Evolutionary conservation across 1,140 invertebrate species (phyloP), one percentile per base, ranked within the genome.

Genomic region (Amphibalanus amphitrite): DNA sequence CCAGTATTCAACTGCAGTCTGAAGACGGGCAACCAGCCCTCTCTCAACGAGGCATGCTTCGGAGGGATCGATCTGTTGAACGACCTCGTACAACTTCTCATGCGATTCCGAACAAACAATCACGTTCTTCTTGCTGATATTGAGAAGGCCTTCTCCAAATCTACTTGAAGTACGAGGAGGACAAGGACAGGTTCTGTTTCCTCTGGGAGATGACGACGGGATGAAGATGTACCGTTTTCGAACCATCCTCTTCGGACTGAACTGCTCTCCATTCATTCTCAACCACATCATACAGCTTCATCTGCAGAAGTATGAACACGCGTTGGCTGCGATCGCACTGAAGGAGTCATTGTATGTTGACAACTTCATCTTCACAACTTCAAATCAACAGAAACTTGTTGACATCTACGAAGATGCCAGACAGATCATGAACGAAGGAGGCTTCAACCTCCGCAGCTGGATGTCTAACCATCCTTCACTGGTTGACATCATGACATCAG

Each of bases 1-100:
- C 72, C 72, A 29, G 72, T 72, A 8, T 72, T 72, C 6, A 72
- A 72, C 67, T 72, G 72, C 30, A 73, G 71, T 69, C n/a, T 72
- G 10, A 72, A 73, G 28, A 28, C 28, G 3, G 72, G 59, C 28
- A 26, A 33, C 6, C 33, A 20, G 65, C 72, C 72, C 29, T 72
- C 72, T 3, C n/a, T 73, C 0, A 74, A 73, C 64, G 28, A 73
- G 25, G 64, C 71, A 15, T 30, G 64, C 1, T 71, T 40, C 40
- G 65, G 67, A 29, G 72, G 72, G 28, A 20, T 72, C 17, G 67
- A 73, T 64, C 70, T 73, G 8, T 25, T 73, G 25, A 29, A 26
- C 17, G 67, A 47, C 17, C 69, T 73, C 29, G 40, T 64, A 3
- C 28, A 28, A 4, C 70, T 73, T 23, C n/a, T 73, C 64, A 26